phyloP scores from a whole-genome alignment of 2,113 vertebrate genomes.

The Cranoglanis bouderius region DNA sequence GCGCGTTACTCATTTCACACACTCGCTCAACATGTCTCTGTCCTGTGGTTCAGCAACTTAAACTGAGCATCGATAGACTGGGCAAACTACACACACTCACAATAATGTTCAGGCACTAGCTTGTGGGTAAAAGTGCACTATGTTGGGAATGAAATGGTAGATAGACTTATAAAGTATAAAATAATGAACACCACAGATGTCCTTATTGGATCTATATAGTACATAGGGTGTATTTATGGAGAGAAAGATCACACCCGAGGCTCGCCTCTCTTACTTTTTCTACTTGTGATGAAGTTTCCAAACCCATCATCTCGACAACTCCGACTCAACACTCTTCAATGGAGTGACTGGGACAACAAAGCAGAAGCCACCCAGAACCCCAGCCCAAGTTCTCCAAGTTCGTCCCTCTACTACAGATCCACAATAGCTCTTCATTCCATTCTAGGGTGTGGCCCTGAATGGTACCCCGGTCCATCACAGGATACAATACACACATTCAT shows the following conservation, averaged over 20 bases:
- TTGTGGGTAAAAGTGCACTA: background rate
- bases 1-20: slow-evolving; percentile 7
- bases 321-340: background rate
- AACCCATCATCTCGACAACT: too few relatives aligned
- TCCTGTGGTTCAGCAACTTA: slow-evolving; percentile 19
- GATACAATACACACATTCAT: background rate
- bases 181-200: background rate
- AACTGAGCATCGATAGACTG: slow-evolving; percentile 6
- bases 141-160: too few relatives aligned
- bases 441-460: background rate
- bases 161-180: background rate
- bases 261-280: background rate
- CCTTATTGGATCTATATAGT: background rate
- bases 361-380: background rate
- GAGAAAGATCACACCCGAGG: background rate
- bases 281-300: background rate
- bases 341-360: background rate
- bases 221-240: background rate
- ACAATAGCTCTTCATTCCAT: background rate
- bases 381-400: background rate
- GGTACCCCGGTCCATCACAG: background rate
- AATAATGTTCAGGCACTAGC: background rate
- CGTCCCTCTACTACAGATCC: background rate
- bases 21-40: slow-evolving; percentile 23
- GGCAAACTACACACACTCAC: background rate